phyloP scores from a whole-genome alignment of 2,888 invertebrate species.

The Coecobrya sp. region DNA sequence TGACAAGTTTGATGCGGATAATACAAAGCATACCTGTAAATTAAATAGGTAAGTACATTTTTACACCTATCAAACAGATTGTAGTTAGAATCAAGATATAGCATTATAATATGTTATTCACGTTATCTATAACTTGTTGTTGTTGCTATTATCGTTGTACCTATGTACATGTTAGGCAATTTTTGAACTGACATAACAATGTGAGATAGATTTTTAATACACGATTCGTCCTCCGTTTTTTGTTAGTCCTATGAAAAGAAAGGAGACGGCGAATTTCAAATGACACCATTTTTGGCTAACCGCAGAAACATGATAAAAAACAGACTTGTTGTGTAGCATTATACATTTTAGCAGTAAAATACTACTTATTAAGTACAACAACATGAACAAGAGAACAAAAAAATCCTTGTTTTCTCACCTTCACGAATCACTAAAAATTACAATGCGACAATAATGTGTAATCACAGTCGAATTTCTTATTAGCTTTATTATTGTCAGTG shows the following conservation, averaged over 20 bases:
- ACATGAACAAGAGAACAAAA: constrained; percentile 40
- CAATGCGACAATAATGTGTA: constrained; percentile 77
- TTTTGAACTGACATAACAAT: constrained; percentile 77
- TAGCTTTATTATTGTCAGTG: constrained; percentile 62
- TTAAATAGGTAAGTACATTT: constrained; percentile 69
- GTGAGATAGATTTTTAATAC: constrained; percentile 75
- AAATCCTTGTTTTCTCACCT: constrained; percentile 78
- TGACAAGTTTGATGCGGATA: constrained; percentile 74
- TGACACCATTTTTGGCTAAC: constrained; percentile 81
- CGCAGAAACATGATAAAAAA: constrained; percentile 65
- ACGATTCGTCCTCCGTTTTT: constrained; percentile 78
- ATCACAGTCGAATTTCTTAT: constrained; percentile 74
- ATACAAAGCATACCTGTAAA: constrained; percentile 49
- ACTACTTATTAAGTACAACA: constrained; percentile 36
- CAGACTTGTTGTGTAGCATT: not conserved
- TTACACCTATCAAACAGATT: constrained; percentile 78
- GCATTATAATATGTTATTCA: constrained; percentile 14
- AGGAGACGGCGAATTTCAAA: constrained; percentile 75
- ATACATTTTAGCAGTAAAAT: not conserved
- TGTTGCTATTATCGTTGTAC: not conserved
- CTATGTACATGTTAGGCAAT: constrained; percentile 57
- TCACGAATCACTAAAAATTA: constrained; percentile 72
- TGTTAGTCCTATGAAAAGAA: constrained; percentile 54
- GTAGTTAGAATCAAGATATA: constrained; percentile 36
- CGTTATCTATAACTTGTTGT: constrained; percentile 25